Base-by-base conservation (phyloP, 2,113 vertebrate species). In the Chionodraco myersi region DNA sequence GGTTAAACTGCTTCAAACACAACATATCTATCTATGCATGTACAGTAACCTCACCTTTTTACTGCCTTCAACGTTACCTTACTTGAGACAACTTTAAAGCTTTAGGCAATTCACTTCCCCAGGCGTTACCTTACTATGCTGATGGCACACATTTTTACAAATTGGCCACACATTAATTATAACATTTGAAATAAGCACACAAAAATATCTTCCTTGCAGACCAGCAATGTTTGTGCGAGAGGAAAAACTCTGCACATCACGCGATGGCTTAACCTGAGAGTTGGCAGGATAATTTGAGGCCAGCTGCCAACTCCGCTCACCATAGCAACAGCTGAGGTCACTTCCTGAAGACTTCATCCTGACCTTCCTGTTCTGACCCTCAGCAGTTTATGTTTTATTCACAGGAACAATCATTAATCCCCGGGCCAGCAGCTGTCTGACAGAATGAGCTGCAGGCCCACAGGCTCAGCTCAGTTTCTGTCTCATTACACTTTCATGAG, bases 401-500 rank as follows among this genome's bases (percentile, higher is more conserved):
- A 95, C 75, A 34, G 65, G 48, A 30, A 67, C 62, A 89, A 88
- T 86, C 91, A 91, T 87, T 69, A 77, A 90, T 91, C 89, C 74
- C 83, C 78, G 34, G 8, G 88, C 63, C 88, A 52, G 84, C 88
- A 66, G 88, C 78, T 83, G 89, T 83, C 83, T 78, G 91, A 83
- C 74, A 85, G 91, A 89, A 69, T 73, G 67, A 81, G 87, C 86
- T 75, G 70, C 58, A 49, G 72, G 80, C 48, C 72, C 54, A 48
- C 47, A 2, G 61, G 61, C 78, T 79, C 85, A 86, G 87, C 82
- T 94, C 85, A 80, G 91, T 93, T 91, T 93, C 87, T 80, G 79
- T 79, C 88, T 94, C 93, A 94, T 94, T 77, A 93, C 75, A 80
- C 81, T 91, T 94, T 93, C 86, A 94, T 89, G 89, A 92, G 84